Evolutionary conservation across 1,140 invertebrate species (phyloP), one percentile per base, ranked within the genome.

Genomic region (Hirudo medicinalis): DNA sequence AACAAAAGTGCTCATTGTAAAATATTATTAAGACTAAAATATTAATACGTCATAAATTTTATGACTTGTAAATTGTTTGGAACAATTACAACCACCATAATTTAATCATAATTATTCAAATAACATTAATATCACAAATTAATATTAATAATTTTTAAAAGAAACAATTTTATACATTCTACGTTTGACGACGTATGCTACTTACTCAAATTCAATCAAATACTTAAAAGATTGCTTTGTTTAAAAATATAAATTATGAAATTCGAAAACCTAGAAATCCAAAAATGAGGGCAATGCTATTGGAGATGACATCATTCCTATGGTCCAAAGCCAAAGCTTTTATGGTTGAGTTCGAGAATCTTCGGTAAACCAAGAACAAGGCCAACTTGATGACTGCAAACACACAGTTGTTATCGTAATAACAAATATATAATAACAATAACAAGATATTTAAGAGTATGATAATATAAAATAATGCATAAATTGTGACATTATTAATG

Each of bases 261-360:
- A 32, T 68, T 32, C 32, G 53, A n/a, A 69, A 70, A 71, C 76
- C 77, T n/a, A 78, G 36, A 57, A 70, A 75, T 55, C 77, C 77
- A 57, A 75, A 73, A 36, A 67, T 55, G 13, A 78, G 71, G 2
- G 77, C 77, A 19, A 77, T 75, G 11, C 70, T 27, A n/a, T 76
- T 76, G 15, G 77, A 76, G 43, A 72, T 43, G 32, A 78, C 72
- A 54, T 78, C 77, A 57, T 78, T 78, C 32, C 77, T 66, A 71
- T 78, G 77, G 67, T 78, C 77, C 70, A 73, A 72, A 17, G 77
- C 74, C 57, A 78, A 68, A 54, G 57, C 74, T 29, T 67, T 54
- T 11, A 66, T 36, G 32, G 54, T 67, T n/a, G 72, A 54, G 19
- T 36, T 73, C 19, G 67, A 43, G 19, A 70, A 29, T 19, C 71